Percentiles rank a stretch among this genome's conserved stretches.
These are phyloP conservation scores for Drosophila bipectinata DNA, from an alignment of 1,140 invertebrate species.

Conservation along the genomic window DNA sequence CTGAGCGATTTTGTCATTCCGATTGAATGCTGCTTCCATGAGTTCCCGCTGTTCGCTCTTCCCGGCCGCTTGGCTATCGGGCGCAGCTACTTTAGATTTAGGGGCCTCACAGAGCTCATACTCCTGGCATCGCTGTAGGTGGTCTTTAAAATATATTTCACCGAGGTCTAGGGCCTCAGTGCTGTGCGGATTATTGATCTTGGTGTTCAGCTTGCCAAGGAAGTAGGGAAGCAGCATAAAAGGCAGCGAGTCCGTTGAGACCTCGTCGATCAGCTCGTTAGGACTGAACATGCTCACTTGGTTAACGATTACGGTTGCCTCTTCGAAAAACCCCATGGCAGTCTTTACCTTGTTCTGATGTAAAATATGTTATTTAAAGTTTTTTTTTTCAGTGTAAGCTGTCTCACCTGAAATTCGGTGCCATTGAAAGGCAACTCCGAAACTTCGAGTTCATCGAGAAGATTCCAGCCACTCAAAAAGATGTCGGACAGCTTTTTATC, in stretches of 20 bases:
- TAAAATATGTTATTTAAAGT: background rate
- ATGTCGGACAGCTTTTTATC: slow-evolving; percentile 83
- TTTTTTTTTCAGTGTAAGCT: background rate
- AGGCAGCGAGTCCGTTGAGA: slow-evolving; percentile 93
- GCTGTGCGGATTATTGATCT: slow-evolving; percentile 87
- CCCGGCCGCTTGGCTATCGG: slow-evolving; percentile 24
- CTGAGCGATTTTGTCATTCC: slow-evolving; percentile 91
- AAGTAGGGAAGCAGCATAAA: slow-evolving; percentile 93
- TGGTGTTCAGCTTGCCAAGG: slow-evolving; percentile 88
- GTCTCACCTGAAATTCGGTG: slow-evolving; percentile 86
- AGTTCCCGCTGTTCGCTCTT: slow-evolving; percentile 77
- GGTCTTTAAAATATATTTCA: slow-evolving; percentile 94
- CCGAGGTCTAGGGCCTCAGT: slow-evolving; percentile 89
- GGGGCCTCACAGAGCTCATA: slow-evolving; percentile 88
- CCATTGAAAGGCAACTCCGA: slow-evolving; percentile 87
- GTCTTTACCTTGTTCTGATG: slow-evolving; percentile 88
- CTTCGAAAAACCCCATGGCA: slow-evolving; percentile 90
- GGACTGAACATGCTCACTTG: slow-evolving; percentile 92
- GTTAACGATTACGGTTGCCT: slow-evolving; percentile 91
- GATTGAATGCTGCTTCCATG: slow-evolving; percentile 84
- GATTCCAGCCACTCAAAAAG: slow-evolving; percentile 87
- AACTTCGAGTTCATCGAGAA: slow-evolving; percentile 86
- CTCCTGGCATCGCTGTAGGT: slow-evolving; percentile 90
- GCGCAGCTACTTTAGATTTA: slow-evolving; percentile 17
- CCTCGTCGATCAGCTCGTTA: slow-evolving; percentile 95